Percentiles rank a stretch among this genome's conserved stretches.
phyloP scores from a whole-genome alignment of 2,797 vertebrate genomes.

The Cetoscarus ocellatus region DNA sequence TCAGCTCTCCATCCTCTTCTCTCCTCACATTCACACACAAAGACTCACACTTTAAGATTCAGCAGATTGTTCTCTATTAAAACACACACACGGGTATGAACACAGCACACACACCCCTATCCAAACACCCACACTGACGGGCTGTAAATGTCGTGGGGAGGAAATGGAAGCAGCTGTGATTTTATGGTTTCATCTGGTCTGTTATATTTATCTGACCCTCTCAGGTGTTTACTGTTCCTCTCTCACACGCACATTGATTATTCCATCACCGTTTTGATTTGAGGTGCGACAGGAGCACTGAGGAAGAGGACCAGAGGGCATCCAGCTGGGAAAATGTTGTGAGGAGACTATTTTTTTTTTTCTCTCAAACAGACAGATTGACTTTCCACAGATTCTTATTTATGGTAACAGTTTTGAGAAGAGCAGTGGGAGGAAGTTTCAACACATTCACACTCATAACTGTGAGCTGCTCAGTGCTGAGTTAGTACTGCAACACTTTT shows the following conservation, averaged over 20 bases:
- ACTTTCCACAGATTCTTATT: constrained; percentile 23
- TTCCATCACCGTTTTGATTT: constrained; percentile 61
- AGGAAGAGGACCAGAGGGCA: constrained; percentile 23
- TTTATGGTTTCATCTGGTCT: constrained; percentile 71
- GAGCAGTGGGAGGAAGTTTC: background rate
- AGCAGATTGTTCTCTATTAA: constrained; percentile 2
- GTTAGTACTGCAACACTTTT: constrained; percentile 45
- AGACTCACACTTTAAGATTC: background rate
- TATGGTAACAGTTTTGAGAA: constrained; percentile 18
- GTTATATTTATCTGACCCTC: constrained; percentile 74
- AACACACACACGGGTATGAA: constrained; percentile 17
- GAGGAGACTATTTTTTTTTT: background rate
- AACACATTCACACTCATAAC: constrained; percentile 27
- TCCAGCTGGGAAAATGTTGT: constrained; percentile 14
- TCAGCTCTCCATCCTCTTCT: background rate
- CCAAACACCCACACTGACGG: constrained; percentile 14
- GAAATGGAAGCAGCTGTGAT: constrained; percentile 71
- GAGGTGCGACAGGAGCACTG: constrained; percentile 38
- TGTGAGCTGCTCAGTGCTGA: constrained; percentile 30
- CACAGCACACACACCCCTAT: background rate
- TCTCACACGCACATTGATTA: constrained; percentile 55
- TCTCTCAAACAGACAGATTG: background rate
- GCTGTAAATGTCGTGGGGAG: constrained; percentile 59
- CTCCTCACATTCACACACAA: background rate
- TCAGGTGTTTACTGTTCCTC: constrained; percentile 55